A percentile compares a stretch with the other conserved stretches of the same genome.
These are phyloP conservation scores for Gymnocypris eckloni DNA, from an alignment of 2,797 vertebrate species.

Conservation along the genomic window DNA sequence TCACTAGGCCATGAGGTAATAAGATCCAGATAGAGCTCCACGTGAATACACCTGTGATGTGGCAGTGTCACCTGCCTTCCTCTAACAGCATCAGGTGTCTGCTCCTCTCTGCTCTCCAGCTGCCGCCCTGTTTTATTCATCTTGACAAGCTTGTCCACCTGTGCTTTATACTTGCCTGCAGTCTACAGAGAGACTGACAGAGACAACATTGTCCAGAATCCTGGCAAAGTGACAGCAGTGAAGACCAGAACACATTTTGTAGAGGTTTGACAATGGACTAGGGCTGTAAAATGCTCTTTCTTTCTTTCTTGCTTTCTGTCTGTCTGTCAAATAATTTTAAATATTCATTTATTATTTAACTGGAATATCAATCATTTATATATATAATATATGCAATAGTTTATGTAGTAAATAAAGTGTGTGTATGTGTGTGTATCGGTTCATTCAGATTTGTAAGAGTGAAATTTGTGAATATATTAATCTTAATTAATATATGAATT, in stretches of 20 bases:
- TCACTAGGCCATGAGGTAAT: constrained; percentile 35
- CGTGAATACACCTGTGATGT: neutral
- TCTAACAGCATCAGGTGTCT: constrained; percentile 47
- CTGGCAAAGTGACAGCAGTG: neutral
- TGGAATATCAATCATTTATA: too few species aligned
- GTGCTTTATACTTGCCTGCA: constrained; percentile 28
- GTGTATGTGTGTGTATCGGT: neutral
- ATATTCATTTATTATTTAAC: neutral
- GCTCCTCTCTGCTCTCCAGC: constrained; percentile 40
- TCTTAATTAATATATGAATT: neutral
- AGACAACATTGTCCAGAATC: constrained; percentile 7
- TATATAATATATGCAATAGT: neutral
- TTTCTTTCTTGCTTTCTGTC: too few species aligned
- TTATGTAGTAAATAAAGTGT: neutral
- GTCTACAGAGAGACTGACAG: constrained; percentile 17
- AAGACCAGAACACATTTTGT: neutral
- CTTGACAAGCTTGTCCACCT: constrained; percentile 35
- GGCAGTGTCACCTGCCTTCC: constrained; percentile 27
- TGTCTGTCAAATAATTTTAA: neutral
- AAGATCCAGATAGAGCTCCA: constrained; percentile 21
- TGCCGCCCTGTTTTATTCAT: constrained; percentile 54
- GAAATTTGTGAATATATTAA: neutral
- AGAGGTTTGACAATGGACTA: neutral
- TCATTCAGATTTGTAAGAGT: neutral
- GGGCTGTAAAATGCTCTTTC: neutral